Evolutionary conservation across 2,113 vertebrate genomes (phyloP).

Genomic region (Hydropotes inermis): DNA sequence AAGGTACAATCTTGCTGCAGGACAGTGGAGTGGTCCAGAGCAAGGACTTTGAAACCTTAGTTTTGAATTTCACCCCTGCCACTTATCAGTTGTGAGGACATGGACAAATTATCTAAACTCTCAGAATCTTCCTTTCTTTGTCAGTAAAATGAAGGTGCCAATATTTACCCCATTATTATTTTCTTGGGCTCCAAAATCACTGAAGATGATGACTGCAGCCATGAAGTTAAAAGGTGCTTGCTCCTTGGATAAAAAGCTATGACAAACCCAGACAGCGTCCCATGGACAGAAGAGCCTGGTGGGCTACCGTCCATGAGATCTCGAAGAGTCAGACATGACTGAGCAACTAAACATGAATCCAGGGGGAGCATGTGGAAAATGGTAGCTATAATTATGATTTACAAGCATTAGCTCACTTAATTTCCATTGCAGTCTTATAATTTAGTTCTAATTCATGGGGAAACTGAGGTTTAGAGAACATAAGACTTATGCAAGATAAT

Average conservation of each 20-base stretch:
- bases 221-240: not conserved
- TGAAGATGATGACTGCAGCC: not conserved
- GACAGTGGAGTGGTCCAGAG: not conserved
- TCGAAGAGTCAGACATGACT: not conserved
- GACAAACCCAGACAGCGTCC: not conserved
- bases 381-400: not conserved
- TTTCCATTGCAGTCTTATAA: not conserved
- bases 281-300: not conserved
- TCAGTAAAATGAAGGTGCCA: not conserved
- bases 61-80: not conserved
- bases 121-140: not conserved
- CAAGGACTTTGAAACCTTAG: not conserved
- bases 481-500: not conserved
- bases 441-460: not conserved
- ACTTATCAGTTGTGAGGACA: not conserved
- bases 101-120: not conserved
- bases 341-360: not conserved
- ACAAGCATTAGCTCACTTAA: not conserved
- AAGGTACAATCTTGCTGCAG: not conserved
- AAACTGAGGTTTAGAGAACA: not conserved
- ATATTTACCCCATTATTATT: not conserved
- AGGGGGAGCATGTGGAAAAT: not conserved
- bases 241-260: not conserved
- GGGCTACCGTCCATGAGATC: not conserved
- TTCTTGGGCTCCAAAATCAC: not conserved